phyloP scores from a whole-genome alignment of 2,113 vertebrate species.

The Pitta sordida region DNA sequence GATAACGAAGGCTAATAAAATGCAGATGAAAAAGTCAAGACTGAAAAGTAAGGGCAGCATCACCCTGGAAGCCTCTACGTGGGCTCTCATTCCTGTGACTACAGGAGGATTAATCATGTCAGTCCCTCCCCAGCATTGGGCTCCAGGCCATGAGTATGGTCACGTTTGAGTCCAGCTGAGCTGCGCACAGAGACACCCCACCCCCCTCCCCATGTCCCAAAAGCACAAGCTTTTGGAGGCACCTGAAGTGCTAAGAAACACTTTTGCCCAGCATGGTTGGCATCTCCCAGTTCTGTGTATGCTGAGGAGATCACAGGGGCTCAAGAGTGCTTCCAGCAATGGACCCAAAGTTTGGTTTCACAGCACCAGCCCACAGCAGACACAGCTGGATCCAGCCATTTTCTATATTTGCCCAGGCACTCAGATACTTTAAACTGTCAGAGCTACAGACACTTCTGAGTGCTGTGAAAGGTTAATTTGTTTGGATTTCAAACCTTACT shows the following conservation, averaged over 20 bases:
- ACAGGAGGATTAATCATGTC: neutral
- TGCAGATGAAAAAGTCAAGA: neutral
- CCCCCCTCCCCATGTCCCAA: neutral
- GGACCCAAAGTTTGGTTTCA: neutral
- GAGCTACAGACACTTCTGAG: neutral
- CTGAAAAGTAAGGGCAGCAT: neutral
- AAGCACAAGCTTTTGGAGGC: neutral
- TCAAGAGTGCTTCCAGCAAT: neutral
- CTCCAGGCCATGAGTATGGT: rapidly evolving
- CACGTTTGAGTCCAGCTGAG: neutral
- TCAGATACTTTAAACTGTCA: neutral
- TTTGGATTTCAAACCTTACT: neutral
- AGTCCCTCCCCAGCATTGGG: neutral
- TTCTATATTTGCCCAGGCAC: neutral
- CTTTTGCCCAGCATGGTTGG: neutral
- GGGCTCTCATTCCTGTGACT: neutral
- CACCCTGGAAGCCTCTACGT: neutral
- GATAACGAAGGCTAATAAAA: neutral
- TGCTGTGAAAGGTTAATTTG: neutral
- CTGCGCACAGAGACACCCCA: neutral
- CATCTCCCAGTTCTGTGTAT: neutral
- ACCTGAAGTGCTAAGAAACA: neutral
- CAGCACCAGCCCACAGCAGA: neutral
- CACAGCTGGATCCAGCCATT: neutral
- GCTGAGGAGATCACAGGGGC: neutral